A percentile compares a stretch with the other conserved stretches of the same genome.
These are phyloP conservation scores for Tympanoctomys barrerae DNA, from an alignment of 2,797 vertebrate species.

Conservation along the genomic window DNA sequence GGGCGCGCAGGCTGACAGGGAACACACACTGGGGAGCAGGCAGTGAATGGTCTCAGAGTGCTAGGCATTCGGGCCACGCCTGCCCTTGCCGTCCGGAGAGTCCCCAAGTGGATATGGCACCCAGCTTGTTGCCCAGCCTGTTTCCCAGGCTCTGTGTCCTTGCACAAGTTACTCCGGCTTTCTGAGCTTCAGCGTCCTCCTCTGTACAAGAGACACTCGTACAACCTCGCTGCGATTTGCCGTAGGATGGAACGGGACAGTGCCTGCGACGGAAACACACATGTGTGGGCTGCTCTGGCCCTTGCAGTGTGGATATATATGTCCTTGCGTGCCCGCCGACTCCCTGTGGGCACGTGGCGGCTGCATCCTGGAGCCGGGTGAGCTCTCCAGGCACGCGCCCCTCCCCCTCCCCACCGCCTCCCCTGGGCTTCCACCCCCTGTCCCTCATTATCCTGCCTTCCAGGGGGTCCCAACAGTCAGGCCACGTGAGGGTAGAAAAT, in stretches of 20 bases:
- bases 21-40: not conserved
- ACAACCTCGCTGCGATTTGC: not conserved
- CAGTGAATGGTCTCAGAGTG: not conserved
- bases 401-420: not conserved
- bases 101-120: not conserved
- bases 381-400: not conserved
- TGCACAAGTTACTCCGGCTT: not conserved
- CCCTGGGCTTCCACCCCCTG: not conserved
- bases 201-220: not conserved
- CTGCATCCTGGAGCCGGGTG: slow-evolving; percentile 34
- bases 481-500: not conserved
- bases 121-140: no score
- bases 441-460: not conserved
- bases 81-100: not conserved
- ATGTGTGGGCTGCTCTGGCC: slow-evolving; percentile 6
- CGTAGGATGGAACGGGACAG: not conserved
- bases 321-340: slow-evolving; percentile 42
- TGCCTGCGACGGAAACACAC: not conserved
- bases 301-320: slow-evolving; percentile 16
- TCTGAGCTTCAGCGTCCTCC: not conserved
- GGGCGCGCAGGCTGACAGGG: not conserved
- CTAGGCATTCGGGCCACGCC: not conserved
- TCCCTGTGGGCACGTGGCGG: slow-evolving; percentile 52
- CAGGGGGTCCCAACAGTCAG: not conserved
- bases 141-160: not conserved